These are phyloP conservation scores for Taxidea taxus DNA, from an alignment of 2,113 vertebrate species.

Conservation along the genomic window DNA sequence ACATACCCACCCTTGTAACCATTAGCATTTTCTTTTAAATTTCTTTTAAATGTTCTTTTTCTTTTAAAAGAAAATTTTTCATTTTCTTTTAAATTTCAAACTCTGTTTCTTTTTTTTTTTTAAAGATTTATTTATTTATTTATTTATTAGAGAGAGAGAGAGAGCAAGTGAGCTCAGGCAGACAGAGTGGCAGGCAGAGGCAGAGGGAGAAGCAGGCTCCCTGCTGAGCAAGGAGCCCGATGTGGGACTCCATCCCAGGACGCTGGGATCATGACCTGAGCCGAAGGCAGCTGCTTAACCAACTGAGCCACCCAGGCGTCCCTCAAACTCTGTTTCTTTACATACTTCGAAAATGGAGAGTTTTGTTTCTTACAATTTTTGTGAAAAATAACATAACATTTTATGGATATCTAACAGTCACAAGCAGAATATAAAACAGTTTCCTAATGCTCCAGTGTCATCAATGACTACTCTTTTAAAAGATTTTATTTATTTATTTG, in stretches of 20 bases:
- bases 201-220: too few relatives aligned
- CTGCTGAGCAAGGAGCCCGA: too few relatives aligned
- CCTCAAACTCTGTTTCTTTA: background rate
- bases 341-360: background rate
- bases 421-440: background rate
- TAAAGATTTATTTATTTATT: too few relatives aligned
- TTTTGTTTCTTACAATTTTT: background rate
- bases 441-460: background rate
- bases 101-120: background rate
- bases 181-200: too few relatives aligned
- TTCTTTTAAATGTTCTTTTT: background rate
- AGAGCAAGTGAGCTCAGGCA: too few relatives aligned
- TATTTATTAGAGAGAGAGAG: too few relatives aligned
- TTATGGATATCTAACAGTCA: background rate
- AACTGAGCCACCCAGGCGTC: too few relatives aligned
- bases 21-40: background rate
- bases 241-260: too few relatives aligned
- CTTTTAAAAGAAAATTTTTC: too few relatives aligned
- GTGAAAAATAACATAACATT: background rate
- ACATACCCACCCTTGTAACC: background rate
- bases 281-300: too few relatives aligned
- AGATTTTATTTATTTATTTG: too few relatives aligned
- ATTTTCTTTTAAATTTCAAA: background rate
- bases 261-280: too few relatives aligned
- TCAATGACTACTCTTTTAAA: background rate